Percentiles rank a stretch among this genome's conserved stretches.
These are phyloP conservation scores for Lutjanus argentimaculatus DNA, from an alignment of 2,797 vertebrate genomes.

Conservation along the genomic window DNA sequence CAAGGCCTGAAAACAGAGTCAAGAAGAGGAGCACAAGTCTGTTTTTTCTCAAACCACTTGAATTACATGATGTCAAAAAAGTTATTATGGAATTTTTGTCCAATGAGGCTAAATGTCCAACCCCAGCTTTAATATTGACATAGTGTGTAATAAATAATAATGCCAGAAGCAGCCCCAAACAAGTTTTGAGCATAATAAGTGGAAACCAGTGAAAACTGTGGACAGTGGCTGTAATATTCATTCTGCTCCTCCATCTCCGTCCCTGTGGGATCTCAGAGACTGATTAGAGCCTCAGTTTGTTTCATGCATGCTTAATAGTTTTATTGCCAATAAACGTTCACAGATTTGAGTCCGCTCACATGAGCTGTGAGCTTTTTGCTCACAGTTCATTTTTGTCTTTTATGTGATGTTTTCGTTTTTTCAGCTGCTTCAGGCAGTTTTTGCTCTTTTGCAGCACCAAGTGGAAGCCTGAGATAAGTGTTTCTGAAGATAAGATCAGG, in stretches of 20 bases:
- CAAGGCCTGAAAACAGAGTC: too few species aligned
- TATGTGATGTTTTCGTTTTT: not conserved
- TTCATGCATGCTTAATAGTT: not conserved
- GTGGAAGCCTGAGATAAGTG: not conserved
- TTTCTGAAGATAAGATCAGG: not conserved
- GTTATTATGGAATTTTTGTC: too few species aligned
- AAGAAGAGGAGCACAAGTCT: too few species aligned
- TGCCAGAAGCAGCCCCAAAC: not conserved
- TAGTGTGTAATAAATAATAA: not conserved
- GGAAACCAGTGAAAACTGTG: not conserved
- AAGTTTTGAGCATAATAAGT: not conserved
- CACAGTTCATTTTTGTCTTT: not conserved
- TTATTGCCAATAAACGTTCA: not conserved
- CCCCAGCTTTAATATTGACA: not conserved
- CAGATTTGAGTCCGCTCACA: not conserved
- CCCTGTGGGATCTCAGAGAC: not conserved
- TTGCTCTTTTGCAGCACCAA: not conserved
- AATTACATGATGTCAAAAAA: too few species aligned
- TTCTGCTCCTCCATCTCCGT: not conserved
- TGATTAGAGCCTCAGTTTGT: constrained; percentile 6
- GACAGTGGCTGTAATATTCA: not conserved
- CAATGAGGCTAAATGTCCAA: too few species aligned
- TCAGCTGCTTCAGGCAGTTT: not conserved
- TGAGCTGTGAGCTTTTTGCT: not conserved
- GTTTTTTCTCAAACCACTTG: too few species aligned